Conservation (phyloP, 2,888 invertebrate genomes). For the Ophioninae sp. region DNA sequence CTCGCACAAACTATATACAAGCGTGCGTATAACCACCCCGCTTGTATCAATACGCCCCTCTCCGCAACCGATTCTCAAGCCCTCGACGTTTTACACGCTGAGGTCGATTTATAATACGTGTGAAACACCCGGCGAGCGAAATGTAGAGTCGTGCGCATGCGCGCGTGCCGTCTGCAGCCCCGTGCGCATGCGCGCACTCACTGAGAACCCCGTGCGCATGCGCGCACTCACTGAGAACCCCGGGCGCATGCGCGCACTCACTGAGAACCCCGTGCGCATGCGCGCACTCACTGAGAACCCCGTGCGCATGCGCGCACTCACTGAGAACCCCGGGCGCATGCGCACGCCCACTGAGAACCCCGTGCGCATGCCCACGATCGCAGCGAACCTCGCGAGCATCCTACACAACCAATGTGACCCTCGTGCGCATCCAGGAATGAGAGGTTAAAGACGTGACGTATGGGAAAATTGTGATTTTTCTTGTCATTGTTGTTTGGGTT, state of each 20-base stretch:
- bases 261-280: no score
- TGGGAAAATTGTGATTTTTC: no score
- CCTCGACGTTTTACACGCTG: constrained; percentile 49
- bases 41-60: constrained; percentile 41
- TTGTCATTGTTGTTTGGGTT: no score
- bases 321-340: no score
- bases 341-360: no score
- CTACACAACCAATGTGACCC: no score
- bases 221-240: not conserved
- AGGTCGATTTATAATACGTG: constrained; percentile 33
- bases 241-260: not conserved
- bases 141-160: not conserved
- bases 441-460: no score
- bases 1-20: constrained; percentile 42
- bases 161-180: not conserved
- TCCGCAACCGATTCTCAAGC: constrained; percentile 29
- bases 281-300: no score
- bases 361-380: not conserved
- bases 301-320: not conserved
- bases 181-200: no score
- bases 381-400: not conserved
- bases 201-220: no score
- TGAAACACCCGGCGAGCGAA: constrained; percentile 54
- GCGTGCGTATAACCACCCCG: constrained; percentile 55
- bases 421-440: no score